phyloP scores from a whole-genome alignment of 2,797 vertebrate species.

The Spinibarbus caldwelli region DNA sequence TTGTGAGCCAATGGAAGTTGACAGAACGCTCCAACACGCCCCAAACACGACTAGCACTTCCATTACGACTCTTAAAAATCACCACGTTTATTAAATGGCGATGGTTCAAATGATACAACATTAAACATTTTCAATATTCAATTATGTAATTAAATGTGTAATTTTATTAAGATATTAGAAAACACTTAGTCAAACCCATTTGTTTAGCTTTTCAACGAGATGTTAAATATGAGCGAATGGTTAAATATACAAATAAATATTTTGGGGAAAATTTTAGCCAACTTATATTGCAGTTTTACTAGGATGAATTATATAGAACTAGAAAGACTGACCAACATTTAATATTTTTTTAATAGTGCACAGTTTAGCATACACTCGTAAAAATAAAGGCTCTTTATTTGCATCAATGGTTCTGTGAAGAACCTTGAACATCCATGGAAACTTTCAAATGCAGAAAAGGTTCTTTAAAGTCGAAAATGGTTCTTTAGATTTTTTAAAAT shows the following conservation, averaged over 20 bases:
- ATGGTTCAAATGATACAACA: background rate
- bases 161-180: background rate
- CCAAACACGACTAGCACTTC: conserved; percentile 56
- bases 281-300: background rate
- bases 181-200: background rate
- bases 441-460: no score
- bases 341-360: background rate
- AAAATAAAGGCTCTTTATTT: no score
- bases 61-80: background rate
- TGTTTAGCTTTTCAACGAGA: no score
- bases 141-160: background rate
- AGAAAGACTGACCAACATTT: background rate
- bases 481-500: no score
- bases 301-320: background rate
- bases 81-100: background rate
- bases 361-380: background rate
- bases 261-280: no score
- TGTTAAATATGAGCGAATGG: background rate
- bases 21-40: conserved; percentile 63
- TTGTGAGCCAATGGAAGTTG: conserved; percentile 71
- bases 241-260: no score
- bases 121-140: background rate
- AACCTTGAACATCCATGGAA: no score
- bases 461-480: no score
- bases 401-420: no score